These are phyloP conservation scores for Ruditapes philippinarum DNA, from an alignment of 1,140 invertebrate species.

Conservation along the genomic window DNA sequence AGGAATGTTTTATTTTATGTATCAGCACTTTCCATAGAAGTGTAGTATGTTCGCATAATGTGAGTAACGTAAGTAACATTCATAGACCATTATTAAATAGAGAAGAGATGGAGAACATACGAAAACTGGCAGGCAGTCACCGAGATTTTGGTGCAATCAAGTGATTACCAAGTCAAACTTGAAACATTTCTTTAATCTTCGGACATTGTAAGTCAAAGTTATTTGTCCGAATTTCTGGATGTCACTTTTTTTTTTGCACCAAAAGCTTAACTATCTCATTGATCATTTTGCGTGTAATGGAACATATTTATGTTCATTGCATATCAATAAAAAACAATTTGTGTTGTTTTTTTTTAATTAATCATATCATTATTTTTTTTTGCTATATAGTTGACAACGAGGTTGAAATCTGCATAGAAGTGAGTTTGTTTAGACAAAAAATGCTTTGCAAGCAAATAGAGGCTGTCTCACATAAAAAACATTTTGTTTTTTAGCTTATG, in stretches of 20 bases:
- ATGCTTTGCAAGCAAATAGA: background rate
- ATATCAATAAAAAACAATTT: background rate
- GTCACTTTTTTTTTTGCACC: no score
- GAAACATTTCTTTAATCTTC: no score
- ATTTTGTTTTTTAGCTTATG: background rate
- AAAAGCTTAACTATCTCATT: no score
- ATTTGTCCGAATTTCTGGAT: no score
- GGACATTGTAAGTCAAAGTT: no score
- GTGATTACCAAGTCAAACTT: no score
- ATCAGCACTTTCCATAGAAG: background rate
- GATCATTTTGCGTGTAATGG: background rate
- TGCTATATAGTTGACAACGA: conserved; percentile 48
- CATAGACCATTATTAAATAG: no score
- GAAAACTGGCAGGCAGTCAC: no score
- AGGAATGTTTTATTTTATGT: no score
- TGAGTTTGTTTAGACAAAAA: conserved; percentile 27
- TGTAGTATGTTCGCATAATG: background rate
- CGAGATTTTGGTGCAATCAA: no score
- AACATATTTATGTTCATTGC: background rate
- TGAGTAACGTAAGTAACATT: background rate
- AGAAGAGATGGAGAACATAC: no score
- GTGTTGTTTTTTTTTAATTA: background rate
- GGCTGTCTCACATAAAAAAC: background rate
- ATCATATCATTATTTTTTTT: conserved; percentile 42
- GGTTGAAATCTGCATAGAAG: conserved; percentile 65